Conservation (phyloP, 2,113 vertebrate species). For the Gymnorhina tibicen region DNA sequence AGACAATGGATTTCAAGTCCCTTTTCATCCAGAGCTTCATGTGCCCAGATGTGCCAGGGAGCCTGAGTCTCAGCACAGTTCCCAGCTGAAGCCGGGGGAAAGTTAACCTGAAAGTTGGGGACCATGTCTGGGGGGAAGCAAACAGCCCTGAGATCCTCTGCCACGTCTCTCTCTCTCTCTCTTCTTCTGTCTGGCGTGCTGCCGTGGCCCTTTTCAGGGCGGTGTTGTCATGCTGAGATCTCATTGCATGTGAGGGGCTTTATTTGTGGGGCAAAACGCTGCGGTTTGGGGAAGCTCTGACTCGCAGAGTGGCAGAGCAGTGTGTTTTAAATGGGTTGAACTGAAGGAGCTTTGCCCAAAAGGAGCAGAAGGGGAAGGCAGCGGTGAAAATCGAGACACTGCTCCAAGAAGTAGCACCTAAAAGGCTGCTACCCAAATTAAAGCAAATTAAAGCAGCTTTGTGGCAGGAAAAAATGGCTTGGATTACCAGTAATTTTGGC, state of each 20-base stretch:
- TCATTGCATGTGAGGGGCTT: neutral
- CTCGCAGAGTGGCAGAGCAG: neutral
- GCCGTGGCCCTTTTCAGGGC: neutral
- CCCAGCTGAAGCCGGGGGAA: neutral
- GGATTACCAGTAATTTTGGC: neutral
- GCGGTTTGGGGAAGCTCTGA: neutral
- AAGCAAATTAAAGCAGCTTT: neutral
- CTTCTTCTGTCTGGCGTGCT: neutral
- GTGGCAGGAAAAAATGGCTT: neutral
- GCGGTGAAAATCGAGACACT: neutral
- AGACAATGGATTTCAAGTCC: neutral
- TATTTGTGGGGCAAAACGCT: neutral
- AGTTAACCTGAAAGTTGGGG: neutral
- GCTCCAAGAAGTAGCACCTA: neutral
- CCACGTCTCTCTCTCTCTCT: neutral
- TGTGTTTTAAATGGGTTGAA: accelerated
- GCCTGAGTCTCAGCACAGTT: neutral
- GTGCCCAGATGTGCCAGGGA: neutral
- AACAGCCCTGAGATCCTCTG: neutral
- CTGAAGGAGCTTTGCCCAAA: neutral
- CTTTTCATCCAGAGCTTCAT: neutral
- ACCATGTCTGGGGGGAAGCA: neutral
- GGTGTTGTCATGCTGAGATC: neutral
- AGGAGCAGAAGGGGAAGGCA: neutral
- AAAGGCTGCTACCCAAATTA: neutral